Evolutionary conservation across 2,113 vertebrate species (phyloP), one percentile per base, ranked within the genome.

Genomic region (Myxocyprinus asiaticus): DNA sequence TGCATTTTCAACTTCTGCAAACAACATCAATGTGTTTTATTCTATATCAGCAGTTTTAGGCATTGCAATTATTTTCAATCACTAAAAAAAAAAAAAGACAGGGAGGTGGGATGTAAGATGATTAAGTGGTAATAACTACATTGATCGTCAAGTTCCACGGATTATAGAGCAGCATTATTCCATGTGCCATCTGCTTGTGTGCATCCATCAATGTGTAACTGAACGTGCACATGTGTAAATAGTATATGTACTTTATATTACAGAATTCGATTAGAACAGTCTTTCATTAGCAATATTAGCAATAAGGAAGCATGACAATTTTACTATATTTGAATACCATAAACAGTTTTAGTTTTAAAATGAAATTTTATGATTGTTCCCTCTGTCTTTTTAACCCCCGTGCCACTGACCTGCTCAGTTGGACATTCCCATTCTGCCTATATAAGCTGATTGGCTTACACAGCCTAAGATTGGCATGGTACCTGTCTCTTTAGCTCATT

Each of bases 361-460:
- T 33, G 22, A 33, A 33, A 42, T 9, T n/a, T 59, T 59, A 1
- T 58, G 42, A 72, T 10, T 15, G 55, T 42, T 53, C 12, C 45
- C 42, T 62, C 15, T 9, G 51, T 58, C 55, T 58, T 58, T 56
- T 58, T 15, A 58, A 58, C 55, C 55, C 53, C 14, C 14, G 3
- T 7, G 55, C 55, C 14, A 58, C 6, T 6, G 15, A 56, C 48
- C 68, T 11, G 4, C 68, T 9, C 22, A n/a, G 12, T 70, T n/a
- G 33, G 11, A 70, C 10, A 78, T 79, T 77, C 76, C 87, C 82
- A 75, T 62, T 5, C 81, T 87, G 81, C 81, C 11, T 75, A 79
- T 1, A 33, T 91, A 91, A 91, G 89, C 88, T 88, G 87, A 87
- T 83, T 83, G 80, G 86, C 85, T 91, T 90, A 91, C 87, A 83